A percentile compares a stretch with the other conserved stretches of the same genome.
Evolutionary conservation across 2,888 invertebrate species (phyloP).

Genomic region (Panzeria rudis): DNA sequence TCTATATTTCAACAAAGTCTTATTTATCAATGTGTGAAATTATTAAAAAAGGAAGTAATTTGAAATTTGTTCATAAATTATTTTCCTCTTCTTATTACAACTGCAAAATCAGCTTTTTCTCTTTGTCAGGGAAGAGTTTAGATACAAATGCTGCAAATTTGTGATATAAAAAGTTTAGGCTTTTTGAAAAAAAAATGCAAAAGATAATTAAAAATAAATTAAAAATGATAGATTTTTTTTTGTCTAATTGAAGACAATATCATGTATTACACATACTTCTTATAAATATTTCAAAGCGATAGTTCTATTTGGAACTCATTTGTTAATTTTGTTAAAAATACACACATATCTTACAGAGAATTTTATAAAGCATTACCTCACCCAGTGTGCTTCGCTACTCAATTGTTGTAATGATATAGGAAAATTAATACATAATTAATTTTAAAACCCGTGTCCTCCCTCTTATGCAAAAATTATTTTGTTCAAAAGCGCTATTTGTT

Average conservation of each 20-base stretch:
- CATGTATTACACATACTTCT: neutral
- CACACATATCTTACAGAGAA: no score
- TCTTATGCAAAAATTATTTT: no score
- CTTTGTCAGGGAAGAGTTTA: neutral
- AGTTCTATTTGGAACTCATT: no score
- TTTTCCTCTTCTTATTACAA: constrained; percentile 8
- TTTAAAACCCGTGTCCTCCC: no score
- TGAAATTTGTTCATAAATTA: constrained; percentile 16
- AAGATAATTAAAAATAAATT: neutral
- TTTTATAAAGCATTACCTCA: no score
- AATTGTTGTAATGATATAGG: no score
- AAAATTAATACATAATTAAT: no score
- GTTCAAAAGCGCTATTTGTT: no score
- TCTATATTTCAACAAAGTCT: constrained; percentile 20
- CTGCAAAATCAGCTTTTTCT: neutral
- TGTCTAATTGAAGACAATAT: neutral
- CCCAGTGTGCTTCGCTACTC: no score
- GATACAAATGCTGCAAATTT: neutral
- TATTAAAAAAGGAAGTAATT: constrained; percentile 48
- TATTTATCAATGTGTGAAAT: constrained; percentile 37
- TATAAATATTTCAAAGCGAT: neutral
- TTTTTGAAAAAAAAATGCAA: neutral
- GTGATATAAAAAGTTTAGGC: neutral
- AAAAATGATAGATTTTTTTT: neutral
- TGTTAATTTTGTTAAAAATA: no score